Conservation (phyloP, 2,113 vertebrate genomes). For the Corapipo altera region DNA sequence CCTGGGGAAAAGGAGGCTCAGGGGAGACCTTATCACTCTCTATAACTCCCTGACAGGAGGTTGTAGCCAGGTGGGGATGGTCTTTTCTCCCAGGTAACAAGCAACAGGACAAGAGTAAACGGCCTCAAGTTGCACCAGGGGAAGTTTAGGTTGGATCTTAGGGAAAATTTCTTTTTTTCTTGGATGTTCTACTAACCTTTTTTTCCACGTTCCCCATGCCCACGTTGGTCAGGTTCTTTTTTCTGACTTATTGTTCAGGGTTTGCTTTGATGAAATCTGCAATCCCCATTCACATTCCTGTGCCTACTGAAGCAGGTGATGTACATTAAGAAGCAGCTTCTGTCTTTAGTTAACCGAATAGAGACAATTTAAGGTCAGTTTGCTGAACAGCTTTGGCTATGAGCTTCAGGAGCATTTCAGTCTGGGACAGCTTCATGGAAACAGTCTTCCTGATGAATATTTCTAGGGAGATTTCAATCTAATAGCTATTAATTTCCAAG, state of each 20-base stretch:
- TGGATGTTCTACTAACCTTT: not conserved
- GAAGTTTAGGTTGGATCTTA: not conserved
- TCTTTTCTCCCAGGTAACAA: not conserved
- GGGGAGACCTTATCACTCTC: not conserved
- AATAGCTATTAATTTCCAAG: not conserved
- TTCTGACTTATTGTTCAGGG: not conserved
- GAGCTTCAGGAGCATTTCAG: not conserved
- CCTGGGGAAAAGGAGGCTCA: not conserved
- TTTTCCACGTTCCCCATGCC: rapidly evolving
- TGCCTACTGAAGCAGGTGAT: not conserved
- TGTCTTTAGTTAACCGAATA: not conserved
- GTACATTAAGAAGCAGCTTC: not conserved
- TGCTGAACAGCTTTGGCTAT: not conserved
- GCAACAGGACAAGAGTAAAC: not conserved
- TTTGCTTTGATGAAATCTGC: not conserved
- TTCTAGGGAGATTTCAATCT: not conserved
- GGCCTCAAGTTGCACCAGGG: not conserved
- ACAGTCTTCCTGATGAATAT: not conserved
- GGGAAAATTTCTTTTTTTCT: not conserved
- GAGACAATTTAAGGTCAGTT: not conserved
- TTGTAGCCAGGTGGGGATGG: not conserved
- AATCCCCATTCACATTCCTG: not conserved
- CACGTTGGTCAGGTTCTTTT: not conserved
- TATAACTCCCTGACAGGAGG: not conserved
- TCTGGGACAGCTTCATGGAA: not conserved